These are phyloP conservation scores for Orthosia gracilis DNA, from an alignment of 2,888 invertebrate genomes.

Conservation along the genomic window DNA sequence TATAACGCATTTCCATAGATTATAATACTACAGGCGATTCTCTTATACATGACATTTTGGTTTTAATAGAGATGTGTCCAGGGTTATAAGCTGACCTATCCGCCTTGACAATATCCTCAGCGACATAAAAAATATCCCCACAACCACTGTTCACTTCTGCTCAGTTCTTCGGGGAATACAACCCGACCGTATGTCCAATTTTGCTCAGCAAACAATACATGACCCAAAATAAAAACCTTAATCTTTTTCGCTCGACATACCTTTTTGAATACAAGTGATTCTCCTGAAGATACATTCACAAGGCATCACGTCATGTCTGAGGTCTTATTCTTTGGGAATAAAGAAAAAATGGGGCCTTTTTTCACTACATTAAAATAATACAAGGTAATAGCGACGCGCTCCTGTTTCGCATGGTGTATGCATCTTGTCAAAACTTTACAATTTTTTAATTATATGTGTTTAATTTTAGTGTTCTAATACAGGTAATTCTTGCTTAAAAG, in stretches of 20 bases:
- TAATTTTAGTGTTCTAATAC: too few relatives aligned
- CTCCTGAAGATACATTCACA: constrained; percentile 3
- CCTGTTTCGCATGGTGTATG: not conserved
- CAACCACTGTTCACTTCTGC: constrained; percentile 17
- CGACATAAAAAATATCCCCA: constrained; percentile 1
- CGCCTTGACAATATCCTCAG: not conserved
- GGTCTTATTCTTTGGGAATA: not conserved
- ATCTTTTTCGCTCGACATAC: not conserved
- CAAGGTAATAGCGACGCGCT: not conserved
- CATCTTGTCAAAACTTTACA: too few relatives aligned
- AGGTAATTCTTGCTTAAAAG: too few relatives aligned
- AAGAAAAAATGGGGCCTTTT: not conserved
- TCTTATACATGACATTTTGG: too few relatives aligned
- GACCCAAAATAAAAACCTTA: constrained; percentile 15
- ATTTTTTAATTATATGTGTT: too few relatives aligned
- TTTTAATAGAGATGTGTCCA: not conserved
- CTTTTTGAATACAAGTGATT: constrained; percentile 36
- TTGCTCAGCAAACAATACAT: constrained; percentile 28
- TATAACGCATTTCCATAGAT: too few relatives aligned
- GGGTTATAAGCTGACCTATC: not conserved
- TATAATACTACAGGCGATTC: too few relatives aligned
- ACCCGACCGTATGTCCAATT: constrained; percentile 13
- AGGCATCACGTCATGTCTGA: not conserved
- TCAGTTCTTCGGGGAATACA: not conserved
- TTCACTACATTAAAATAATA: not conserved